Evolutionary conservation across 1,140 invertebrate genomes (phyloP).

Genomic region (Scaptomyza pallida): DNA sequence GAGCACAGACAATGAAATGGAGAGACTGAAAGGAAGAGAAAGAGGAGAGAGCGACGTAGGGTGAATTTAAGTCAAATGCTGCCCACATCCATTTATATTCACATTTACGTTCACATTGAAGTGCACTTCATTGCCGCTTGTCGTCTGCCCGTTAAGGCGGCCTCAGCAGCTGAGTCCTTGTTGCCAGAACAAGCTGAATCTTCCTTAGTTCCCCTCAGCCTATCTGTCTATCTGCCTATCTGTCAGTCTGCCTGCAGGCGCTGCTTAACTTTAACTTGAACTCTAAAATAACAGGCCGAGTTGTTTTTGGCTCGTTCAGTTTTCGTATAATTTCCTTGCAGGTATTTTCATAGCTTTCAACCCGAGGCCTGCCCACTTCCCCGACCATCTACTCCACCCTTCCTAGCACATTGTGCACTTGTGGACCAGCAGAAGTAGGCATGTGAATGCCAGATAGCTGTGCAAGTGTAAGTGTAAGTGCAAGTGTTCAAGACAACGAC

Average conservation of each 20-base stretch:
- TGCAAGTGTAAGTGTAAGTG: too few relatives aligned
- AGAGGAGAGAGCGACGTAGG: neutral
- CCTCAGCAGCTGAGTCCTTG: slow-evolving; percentile 3
- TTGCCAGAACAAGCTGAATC: neutral
- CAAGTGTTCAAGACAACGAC: too few relatives aligned
- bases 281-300: slow-evolving; percentile 76
- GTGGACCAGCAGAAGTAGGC: too few relatives aligned
- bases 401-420: too few relatives aligned
- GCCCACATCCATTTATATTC: slow-evolving; percentile 28
- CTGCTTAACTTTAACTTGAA: slow-evolving; percentile 82
- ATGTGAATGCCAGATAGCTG: too few relatives aligned
- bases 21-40: neutral
- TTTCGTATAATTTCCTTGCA: slow-evolving; percentile 78
- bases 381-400: too few relatives aligned
- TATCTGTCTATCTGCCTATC: neutral
- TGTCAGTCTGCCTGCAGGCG: slow-evolving; percentile 51
- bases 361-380: neutral
- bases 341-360: slow-evolving; percentile 74
- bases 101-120: slow-evolving; percentile 48
- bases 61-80: slow-evolving; percentile 25
- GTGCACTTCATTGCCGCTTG: slow-evolving; percentile 77
- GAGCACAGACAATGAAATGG: slow-evolving; percentile 55
- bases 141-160: slow-evolving; percentile 32
- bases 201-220: neutral
- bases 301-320: slow-evolving; percentile 79